Evolutionary conservation across 2,113 vertebrate genomes (phyloP).

Genomic region (Emberiza fucata): DNA sequence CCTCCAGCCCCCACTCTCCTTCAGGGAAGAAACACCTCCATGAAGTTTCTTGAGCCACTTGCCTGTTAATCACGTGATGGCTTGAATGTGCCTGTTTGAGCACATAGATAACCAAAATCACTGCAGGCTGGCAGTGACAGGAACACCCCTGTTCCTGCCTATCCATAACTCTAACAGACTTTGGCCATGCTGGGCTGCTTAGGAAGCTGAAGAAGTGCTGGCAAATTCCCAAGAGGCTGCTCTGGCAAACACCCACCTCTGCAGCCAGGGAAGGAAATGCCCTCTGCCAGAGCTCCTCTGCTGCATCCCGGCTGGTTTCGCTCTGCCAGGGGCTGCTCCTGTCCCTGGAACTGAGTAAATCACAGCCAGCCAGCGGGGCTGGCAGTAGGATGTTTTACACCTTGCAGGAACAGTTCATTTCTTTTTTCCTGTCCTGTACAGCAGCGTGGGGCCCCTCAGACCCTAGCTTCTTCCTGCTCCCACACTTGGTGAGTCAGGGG

Average conservation of each 20-base stretch:
- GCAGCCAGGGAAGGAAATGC: fast-evolving
- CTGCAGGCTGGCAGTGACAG: background rate
- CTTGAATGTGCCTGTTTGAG: background rate
- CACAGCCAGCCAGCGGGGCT: background rate
- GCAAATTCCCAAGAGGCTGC: background rate
- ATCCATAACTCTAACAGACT: background rate
- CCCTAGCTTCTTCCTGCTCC: background rate
- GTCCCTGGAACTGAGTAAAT: background rate
- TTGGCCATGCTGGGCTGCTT: background rate
- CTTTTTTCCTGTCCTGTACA: background rate
- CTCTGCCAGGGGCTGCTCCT: background rate
- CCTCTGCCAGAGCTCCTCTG: background rate
- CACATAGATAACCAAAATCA: background rate
- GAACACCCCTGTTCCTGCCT: background rate
- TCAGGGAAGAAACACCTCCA: background rate
- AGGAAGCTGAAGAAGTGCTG: background rate
- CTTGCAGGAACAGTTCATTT: background rate
- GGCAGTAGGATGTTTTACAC: fast-evolving
- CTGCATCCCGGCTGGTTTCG: background rate
- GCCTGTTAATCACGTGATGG: background rate
- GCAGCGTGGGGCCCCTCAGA: background rate
- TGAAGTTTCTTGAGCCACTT: background rate
- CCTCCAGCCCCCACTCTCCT: no score
- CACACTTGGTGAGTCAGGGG: background rate
- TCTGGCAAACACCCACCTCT: background rate